phyloP scores from a whole-genome alignment of 2,888 invertebrate genomes.

The Ophioninae sp. region DNA sequence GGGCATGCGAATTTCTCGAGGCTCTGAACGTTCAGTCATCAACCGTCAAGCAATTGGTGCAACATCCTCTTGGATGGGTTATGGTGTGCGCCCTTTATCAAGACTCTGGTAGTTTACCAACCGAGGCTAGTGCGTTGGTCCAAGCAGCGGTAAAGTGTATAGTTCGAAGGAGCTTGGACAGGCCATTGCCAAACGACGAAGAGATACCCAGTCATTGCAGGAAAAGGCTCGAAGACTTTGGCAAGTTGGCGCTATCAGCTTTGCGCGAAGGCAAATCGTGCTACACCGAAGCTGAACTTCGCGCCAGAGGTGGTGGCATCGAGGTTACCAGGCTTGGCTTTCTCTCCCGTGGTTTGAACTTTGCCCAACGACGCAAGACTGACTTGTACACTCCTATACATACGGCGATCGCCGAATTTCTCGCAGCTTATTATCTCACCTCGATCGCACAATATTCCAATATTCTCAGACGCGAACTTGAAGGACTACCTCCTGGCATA shows the following conservation, averaged over 20 bases:
- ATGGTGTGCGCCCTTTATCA: slow-evolving; percentile 83
- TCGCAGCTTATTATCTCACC: slow-evolving; percentile 83
- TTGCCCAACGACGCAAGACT: slow-evolving; percentile 80
- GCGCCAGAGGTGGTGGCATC: slow-evolving; percentile 79
- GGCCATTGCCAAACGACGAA: slow-evolving; percentile 72
- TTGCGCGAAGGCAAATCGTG: slow-evolving; percentile 81
- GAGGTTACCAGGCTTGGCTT: slow-evolving; percentile 81
- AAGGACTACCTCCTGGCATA: slow-evolving; percentile 81
- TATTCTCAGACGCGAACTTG: slow-evolving; percentile 82
- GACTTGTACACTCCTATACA: slow-evolving; percentile 82
- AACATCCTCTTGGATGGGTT: slow-evolving; percentile 83
- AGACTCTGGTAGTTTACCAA: slow-evolving; percentile 75
- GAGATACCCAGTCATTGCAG: slow-evolving; percentile 80
- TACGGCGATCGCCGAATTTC: slow-evolving; percentile 82
- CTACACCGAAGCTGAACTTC: slow-evolving; percentile 82
- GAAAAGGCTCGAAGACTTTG: slow-evolving; percentile 82
- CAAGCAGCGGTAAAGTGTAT: slow-evolving; percentile 81
- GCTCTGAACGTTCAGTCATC: slow-evolving; percentile 79
- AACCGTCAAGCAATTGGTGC: slow-evolving; percentile 79
- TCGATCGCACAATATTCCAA: slow-evolving; percentile 82
- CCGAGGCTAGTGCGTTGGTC: slow-evolving; percentile 78
- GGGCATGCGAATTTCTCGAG: slow-evolving; percentile 79
- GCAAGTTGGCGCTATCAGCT: slow-evolving; percentile 82
- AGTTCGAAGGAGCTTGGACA: slow-evolving; percentile 79
- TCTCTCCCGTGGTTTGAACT: slow-evolving; percentile 78